These are phyloP conservation scores for Danaus melanippus DNA, from an alignment of 1,140 invertebrate species.

Conservation along the genomic window DNA sequence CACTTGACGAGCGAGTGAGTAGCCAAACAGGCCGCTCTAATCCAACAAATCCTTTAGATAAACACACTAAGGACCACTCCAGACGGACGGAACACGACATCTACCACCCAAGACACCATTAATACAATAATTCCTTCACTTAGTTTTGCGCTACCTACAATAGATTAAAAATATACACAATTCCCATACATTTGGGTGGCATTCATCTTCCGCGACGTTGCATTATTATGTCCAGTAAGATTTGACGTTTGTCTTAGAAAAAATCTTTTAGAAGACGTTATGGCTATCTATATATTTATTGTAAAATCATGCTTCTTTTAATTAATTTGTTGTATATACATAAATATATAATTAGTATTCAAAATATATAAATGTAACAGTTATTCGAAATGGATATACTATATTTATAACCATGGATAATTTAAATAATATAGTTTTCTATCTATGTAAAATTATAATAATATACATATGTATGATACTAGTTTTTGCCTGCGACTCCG, in stretches of 20 bases:
- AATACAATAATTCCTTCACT: conserved; percentile 25
- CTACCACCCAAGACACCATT: conserved; percentile 38
- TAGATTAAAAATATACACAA: conserved; percentile 21
- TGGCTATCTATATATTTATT: no score
- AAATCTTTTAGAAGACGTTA: no score
- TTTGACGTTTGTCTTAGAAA: background rate
- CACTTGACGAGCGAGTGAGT: conserved; percentile 29
- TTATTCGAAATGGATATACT: no score
- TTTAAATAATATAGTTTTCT: no score
- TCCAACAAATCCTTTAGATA: conserved; percentile 49
- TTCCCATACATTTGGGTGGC: conserved; percentile 37
- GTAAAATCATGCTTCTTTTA: no score
- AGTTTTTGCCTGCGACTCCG: no score
- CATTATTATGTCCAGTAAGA: background rate
- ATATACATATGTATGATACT: no score
- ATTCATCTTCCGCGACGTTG: conserved; percentile 17
- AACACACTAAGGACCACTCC: conserved; percentile 37
- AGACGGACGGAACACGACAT: conserved; percentile 15
- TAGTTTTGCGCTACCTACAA: conserved; percentile 42
- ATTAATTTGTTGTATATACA: no score
- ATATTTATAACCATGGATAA: no score
- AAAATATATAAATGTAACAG: no score
- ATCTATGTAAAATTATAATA: no score
- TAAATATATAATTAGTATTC: no score
- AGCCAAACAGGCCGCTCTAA: conserved; percentile 20